Evolutionary conservation across 2,888 invertebrate species (phyloP).

Genomic region (Dolichopus griseipennis): DNA sequence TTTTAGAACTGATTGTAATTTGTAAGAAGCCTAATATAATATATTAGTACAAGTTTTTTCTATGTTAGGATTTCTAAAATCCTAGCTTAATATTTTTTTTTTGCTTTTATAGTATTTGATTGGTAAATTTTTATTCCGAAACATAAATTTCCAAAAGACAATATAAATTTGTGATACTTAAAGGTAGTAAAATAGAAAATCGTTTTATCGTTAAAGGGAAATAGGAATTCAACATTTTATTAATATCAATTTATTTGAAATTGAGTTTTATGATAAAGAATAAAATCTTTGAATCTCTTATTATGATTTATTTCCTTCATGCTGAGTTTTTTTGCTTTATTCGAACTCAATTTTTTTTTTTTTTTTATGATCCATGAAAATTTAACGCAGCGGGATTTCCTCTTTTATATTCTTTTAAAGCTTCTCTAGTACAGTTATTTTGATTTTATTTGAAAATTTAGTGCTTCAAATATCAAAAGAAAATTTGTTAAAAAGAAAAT

Average conservation of each 20-base stretch:
- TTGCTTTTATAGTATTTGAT: too few species aligned
- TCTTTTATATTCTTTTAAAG: not conserved
- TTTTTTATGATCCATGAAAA: constrained; percentile 2
- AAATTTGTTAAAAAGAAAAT: not conserved
- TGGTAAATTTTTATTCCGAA: too few species aligned
- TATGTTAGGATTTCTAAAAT: too few species aligned
- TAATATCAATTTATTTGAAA: not conserved
- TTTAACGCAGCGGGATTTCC: not conserved
- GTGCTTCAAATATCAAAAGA: not conserved
- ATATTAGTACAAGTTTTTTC: too few species aligned
- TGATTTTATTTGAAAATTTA: not conserved
- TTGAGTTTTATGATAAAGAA: not conserved
- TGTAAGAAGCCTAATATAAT: too few species aligned
- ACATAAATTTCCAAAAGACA: too few species aligned
- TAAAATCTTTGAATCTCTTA: not conserved
- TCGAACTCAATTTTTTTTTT: not conserved
- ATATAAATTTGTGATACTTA: too few species aligned
- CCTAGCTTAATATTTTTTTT: too few species aligned
- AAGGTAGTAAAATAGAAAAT: too few species aligned
- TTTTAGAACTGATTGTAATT: too few species aligned
- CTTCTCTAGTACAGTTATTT: not conserved
- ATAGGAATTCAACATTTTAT: too few species aligned
- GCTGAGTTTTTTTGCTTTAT: not conserved
- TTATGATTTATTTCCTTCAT: not conserved
- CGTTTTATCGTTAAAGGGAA: too few species aligned